A percentile compares a stretch with the other conserved stretches of the same genome.
Conservation (phyloP, 2,888 invertebrate species). For the Cerceris rybyensis region DNA sequence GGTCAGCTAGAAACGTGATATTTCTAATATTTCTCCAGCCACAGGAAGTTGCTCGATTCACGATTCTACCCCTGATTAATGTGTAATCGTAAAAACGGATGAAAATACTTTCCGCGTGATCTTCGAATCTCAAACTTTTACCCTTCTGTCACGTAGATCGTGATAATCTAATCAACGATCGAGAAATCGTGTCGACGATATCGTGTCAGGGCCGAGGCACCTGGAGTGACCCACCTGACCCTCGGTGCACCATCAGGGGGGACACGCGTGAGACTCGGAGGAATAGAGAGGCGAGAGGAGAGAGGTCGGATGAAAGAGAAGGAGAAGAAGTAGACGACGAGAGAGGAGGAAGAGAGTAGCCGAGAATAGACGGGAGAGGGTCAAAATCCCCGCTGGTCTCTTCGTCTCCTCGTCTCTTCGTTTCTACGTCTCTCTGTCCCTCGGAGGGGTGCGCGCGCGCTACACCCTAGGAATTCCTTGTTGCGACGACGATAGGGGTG, state of each 20-base stretch:
- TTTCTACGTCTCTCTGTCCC: too few relatives aligned
- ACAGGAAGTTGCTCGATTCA: too few relatives aligned
- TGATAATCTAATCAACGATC: conserved; percentile 65
- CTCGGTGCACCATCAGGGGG: conserved; percentile 47
- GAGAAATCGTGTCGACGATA: conserved; percentile 62
- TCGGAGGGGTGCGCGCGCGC: too few relatives aligned
- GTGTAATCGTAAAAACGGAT: background rate
- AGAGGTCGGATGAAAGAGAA: background rate
- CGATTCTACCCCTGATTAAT: too few relatives aligned
- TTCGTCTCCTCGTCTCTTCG: conserved; percentile 16
- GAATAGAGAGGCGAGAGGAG: background rate
- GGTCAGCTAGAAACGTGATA: too few relatives aligned
- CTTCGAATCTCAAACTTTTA: conserved; percentile 6
- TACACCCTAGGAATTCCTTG: conserved; percentile 70
- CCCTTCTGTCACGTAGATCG: conserved; percentile 48
- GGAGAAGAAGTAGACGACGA: background rate
- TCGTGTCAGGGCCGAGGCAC: conserved; percentile 68
- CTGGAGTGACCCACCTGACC: conserved; percentile 69
- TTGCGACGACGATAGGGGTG: conserved; percentile 59
- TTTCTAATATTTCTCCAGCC: too few relatives aligned
- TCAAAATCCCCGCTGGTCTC: conserved; percentile 64
- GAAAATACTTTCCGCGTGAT: conserved; percentile 1
- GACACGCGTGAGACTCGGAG: conserved; percentile 25
- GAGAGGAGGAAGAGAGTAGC: conserved; percentile 6
- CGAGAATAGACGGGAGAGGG: conserved; percentile 44